Base-by-base conservation (phyloP, 2,797 vertebrate genomes). In the Cyclura pinguis region DNA sequence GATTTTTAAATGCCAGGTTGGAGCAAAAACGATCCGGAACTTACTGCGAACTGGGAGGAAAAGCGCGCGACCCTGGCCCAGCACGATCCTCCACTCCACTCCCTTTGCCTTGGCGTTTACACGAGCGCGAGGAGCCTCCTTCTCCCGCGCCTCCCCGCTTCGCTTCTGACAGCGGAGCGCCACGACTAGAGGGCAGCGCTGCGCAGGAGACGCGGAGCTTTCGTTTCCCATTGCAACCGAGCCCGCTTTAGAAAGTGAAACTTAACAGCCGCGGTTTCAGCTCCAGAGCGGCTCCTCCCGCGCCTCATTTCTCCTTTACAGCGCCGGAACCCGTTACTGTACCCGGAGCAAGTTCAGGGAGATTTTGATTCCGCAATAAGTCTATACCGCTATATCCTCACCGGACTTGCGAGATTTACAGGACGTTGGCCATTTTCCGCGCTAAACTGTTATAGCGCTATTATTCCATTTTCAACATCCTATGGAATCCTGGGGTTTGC, bases 221-320 rank as follows among this genome's bases (percentile, higher is more conserved):
- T 95, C 92, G 7, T 96, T 96, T 94, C 96, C 82, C 93, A 13
- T 32, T 4, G 8, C 0, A 0, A 2, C 6, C 42, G 3, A 0
- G 0, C 1, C 1, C 0, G 24, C 0, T 0, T 73, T 32, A 9
- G 94, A 96, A 96, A 96, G 91, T 93, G 96, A 96, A 96, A 96
- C 93, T 89, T 0, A 3, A 32, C 42, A 3, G 59, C 3, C 1
- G 2, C 62, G 24, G 47, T 6, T 27, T 24, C 4, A 1, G 6
- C 9, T 6, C 13, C 1, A 1, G 59, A 1, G 1, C 0, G 0
- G 0, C 4, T 0, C 6, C 32, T 2, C 8, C 5, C 0, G 50
- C 18, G 14, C 38, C 9, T 0, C 42, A 32, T 1, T 6, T 4
- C 24, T 6, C 9, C 18, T 0, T 2, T 3, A 27, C 8, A 42